These are phyloP conservation scores for Parasteatoda tepidariorum DNA, from an alignment of 1,140 invertebrate genomes.

Conservation along the genomic window DNA sequence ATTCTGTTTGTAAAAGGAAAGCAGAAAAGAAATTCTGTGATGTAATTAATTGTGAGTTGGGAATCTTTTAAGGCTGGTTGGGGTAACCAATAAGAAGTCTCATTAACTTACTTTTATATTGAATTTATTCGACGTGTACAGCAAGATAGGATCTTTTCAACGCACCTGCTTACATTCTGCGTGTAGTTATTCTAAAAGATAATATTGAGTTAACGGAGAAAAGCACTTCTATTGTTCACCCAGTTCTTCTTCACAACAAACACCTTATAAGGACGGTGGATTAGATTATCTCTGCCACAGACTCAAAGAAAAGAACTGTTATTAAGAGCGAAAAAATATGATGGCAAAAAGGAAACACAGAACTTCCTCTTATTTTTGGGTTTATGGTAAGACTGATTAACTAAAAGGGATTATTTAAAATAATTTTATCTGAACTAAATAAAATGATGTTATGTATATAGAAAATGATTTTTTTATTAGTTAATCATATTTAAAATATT, in stretches of 20 bases:
- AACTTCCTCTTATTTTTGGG: not conserved
- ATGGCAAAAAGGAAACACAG: not conserved
- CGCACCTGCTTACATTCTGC: not conserved
- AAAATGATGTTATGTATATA: no score
- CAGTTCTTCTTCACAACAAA: not conserved
- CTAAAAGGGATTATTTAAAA: not conserved
- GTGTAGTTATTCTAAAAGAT: conserved; percentile 1
- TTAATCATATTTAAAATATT: no score
- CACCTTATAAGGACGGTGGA: not conserved
- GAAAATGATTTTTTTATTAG: no score
- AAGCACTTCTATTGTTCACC: not conserved
- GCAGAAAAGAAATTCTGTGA: not conserved
- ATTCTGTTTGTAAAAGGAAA: no score
- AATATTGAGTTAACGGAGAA: conserved; percentile 10
- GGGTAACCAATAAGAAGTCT: not conserved
- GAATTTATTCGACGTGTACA: not conserved
- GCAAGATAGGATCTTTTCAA: not conserved
- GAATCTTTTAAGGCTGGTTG: not conserved
- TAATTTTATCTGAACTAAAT: no score
- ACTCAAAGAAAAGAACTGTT: not conserved
- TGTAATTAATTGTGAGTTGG: not conserved
- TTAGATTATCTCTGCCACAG: not conserved
- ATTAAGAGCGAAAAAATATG: not conserved
- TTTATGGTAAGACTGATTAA: not conserved
- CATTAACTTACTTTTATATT: not conserved